Base-by-base conservation (phyloP, 2,888 invertebrate genomes). In the Pammene aurita region DNA sequence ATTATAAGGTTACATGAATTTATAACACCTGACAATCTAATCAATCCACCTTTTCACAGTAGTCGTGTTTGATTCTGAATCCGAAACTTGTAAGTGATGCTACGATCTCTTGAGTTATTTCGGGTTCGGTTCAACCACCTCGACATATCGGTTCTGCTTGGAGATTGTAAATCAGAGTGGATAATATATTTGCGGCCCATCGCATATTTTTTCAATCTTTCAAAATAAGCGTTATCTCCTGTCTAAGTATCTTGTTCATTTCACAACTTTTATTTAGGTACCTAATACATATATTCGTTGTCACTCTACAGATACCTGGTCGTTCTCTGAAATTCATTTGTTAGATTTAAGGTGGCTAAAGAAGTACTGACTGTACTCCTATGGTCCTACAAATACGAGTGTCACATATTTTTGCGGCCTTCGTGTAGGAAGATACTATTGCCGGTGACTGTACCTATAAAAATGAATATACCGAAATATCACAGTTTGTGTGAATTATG, bases 101-200 rank as follows among this genome's bases (percentile, higher is more conserved):
- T 80, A 79, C 79, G 77, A 81, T 82, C 81, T 81, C 77, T 80
- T 73, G 77, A 77, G 82, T 84, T 90, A 90, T 90, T 90, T 89
- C 78, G 80, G 85, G 78, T 79, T 58, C 82, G 82, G 91, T 90
- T 91, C 89, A 89, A 79, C 85, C 80, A 90, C 89, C 90, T 83
- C 84, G 73, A 76, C 75, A 76, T 74, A 77, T 79, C 76, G 77
- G 78, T 87, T 86, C 84, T 84, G 84, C 81, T 73, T 72, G 74
- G 74, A 77, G 75, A 80, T 78, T 77, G 72, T 76, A 74, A 74
- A 63, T 57, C 57, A 52, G 63, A 57, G 57, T 63, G 57, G 50
- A 50, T n/a, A n/a, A n/a, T 62, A 62, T 35, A 68, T 63, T 68
- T 57, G 57, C 68, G 56, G 46, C 56, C 9, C 13, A 18, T 10